These are phyloP conservation scores for Halyomorpha halys DNA, from an alignment of 1,140 invertebrate species.

Conservation along the genomic window DNA sequence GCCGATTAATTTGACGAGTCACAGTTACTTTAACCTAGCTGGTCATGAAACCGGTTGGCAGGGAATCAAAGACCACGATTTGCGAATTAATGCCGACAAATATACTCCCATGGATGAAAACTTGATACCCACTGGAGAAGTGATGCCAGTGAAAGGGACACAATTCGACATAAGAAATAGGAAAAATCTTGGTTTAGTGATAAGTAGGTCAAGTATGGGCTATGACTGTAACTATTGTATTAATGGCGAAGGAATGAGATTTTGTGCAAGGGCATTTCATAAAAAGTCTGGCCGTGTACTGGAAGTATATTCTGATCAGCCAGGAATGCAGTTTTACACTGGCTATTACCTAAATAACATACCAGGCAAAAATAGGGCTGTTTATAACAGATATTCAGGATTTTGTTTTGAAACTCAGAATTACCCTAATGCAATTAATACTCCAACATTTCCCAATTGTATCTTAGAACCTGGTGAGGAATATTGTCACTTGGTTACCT, in stretches of 20 bases:
- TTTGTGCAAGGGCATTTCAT: conserved; percentile 21
- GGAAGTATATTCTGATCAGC: conserved; percentile 72
- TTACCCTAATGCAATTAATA: conserved; percentile 82
- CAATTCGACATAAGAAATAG: not conserved
- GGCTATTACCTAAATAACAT: conserved; percentile 30
- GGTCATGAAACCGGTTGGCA: conserved; percentile 53
- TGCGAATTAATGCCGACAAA: conserved; percentile 61
- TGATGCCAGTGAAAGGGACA: conserved; percentile 41
- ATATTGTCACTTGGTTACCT: conserved; percentile 24
- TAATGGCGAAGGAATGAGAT: conserved; percentile 10
- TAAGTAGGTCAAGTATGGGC: not conserved
- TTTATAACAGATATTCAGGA: conserved; percentile 66
- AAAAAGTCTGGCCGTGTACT: conserved; percentile 22
- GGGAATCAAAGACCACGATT: conserved; percentile 61
- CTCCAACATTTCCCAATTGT: conserved; percentile 43
- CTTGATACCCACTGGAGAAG: conserved; percentile 70
- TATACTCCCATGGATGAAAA: conserved; percentile 62
- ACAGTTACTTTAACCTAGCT: conserved; percentile 88
- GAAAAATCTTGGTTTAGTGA: conserved; percentile 20
- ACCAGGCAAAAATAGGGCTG: conserved; percentile 51
- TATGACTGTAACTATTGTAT: conserved; percentile 19
- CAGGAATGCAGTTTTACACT: conserved; percentile 86
- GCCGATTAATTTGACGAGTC: conserved; percentile 83
- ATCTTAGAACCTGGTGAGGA: conserved; percentile 22
- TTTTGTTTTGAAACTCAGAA: conserved; percentile 88